Base-by-base conservation (phyloP, 1,140 invertebrate species). In the Drosophila nannoptera region DNA sequence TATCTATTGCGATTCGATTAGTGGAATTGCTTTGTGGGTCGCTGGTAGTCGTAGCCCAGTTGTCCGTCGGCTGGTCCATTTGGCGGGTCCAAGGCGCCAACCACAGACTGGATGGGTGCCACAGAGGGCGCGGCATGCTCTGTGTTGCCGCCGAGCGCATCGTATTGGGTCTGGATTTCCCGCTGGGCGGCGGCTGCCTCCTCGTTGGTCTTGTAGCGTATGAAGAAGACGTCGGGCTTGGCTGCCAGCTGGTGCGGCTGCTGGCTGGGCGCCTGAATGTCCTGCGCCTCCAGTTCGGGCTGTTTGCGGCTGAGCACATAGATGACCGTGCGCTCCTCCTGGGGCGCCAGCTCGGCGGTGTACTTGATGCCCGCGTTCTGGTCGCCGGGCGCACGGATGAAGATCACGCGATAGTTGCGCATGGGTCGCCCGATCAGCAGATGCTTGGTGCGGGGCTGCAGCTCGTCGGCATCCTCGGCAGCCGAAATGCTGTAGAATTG, bases 361-460 rank as follows among this genome's bases (percentile, higher is more conserved):
- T 90, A 40, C 89, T 91, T 54, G 90, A 93, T 0, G 0, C 93
- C 92, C 55, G 92, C 92, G 42, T 92, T 92, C 69, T 91, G 91
- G 5, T 92, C 91, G 32, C 92, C 92, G 31, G 95, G 94, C 32
- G 95, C 94, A 89, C 95, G 94, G 87, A 96, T 95, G 92, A 96
- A 95, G 77, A 96, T 95, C 69, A 96, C 95, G 80, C 95, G 94
- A 91, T 95, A 95, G 88, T 95, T 94, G 71, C 95, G 94, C 81
- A 94, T 93, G 42, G 94, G 54, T 0, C 92, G 91, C 14, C 88
- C 88, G 6, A 89, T 77, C 0, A 89, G 42, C 14, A 89, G 54
- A 46, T 89, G 87, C 52, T 74, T 88, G 22, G 31, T 72, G n/a
- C 65, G 48, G 2, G 62, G 65, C 54, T 78, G 69, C 33, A 48